Evolutionary conservation across 2,797 vertebrate genomes (phyloP).

Genomic region (Menidia menidia): DNA sequence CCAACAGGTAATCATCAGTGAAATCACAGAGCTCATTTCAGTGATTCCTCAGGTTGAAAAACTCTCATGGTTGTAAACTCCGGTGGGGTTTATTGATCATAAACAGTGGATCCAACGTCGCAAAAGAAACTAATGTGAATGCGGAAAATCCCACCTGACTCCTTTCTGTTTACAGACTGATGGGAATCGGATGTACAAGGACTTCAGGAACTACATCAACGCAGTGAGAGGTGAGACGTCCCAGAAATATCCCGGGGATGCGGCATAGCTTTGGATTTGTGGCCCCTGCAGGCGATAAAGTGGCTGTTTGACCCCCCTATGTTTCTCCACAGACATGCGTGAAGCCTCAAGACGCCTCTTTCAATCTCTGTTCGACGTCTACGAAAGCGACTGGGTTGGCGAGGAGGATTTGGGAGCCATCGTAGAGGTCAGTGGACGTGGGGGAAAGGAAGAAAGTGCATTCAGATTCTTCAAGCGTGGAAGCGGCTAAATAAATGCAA

Average conservation of each 20-base stretch:
- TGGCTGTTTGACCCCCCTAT: not conserved
- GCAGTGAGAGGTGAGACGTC: slow-evolving; percentile 87
- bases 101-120: slow-evolving; percentile 16
- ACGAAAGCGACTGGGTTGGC: slow-evolving; percentile 88
- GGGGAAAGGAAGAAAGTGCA: not conserved
- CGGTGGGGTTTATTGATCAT: slow-evolving; percentile 6
- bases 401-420: slow-evolving; percentile 87
- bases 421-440: slow-evolving; percentile 81
- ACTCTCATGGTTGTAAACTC: not conserved
- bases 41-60: not conserved
- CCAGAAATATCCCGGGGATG: slow-evolving; percentile 1
- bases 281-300: slow-evolving; percentile 24
- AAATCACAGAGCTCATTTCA: not conserved
- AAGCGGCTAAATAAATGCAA: slow-evolving; percentile 17
- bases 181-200: slow-evolving; percentile 90
- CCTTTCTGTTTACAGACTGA: slow-evolving; percentile 82
- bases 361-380: slow-evolving; percentile 91
- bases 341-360: slow-evolving; percentile 91
- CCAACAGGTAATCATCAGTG: slow-evolving; percentile 87
- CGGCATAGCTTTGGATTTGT: slow-evolving; percentile 22
- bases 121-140: slow-evolving; percentile 17
- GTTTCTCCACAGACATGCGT: slow-evolving; percentile 87
- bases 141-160: not conserved
- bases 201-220: slow-evolving; percentile 88
- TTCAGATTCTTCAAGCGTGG: slow-evolving; percentile 14